These are phyloP conservation scores for Zoanthus sociatus DNA, from an alignment of 92 coral and sea anemone genomes.

Conservation along the genomic window DNA sequence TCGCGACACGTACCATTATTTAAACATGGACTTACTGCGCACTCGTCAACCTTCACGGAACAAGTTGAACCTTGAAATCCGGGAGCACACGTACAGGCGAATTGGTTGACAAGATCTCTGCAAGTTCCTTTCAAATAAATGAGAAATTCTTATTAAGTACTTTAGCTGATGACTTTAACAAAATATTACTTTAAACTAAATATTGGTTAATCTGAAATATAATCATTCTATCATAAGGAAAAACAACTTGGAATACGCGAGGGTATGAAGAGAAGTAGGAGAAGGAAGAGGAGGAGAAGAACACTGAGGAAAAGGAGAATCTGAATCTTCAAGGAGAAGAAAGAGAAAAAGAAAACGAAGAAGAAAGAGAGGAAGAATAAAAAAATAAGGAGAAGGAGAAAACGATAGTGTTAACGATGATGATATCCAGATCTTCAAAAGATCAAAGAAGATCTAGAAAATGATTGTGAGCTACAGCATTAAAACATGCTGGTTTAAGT, in stretches of 20 bases:
- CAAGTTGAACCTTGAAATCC: slow-evolving; percentile 80
- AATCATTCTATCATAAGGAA: too few relatives aligned
- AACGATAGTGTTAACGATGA: too few relatives aligned
- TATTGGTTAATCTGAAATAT: too few relatives aligned
- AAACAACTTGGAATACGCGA: too few relatives aligned
- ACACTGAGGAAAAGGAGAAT: background rate
- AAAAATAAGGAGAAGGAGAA: background rate
- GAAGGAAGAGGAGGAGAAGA: background rate
- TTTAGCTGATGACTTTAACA: background rate
- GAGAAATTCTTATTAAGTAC: background rate
- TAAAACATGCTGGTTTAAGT: too few relatives aligned
- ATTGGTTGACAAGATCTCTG: slow-evolving; percentile 71
- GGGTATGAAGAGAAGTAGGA: background rate
- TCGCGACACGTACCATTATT: slow-evolving; percentile 77
- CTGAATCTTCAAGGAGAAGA: background rate
- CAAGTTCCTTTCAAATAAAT: slow-evolving; percentile 68
- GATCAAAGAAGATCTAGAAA: too few relatives aligned
- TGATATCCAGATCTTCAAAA: too few relatives aligned
- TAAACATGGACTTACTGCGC: slow-evolving; percentile 64
- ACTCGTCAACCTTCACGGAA: slow-evolving; percentile 70
- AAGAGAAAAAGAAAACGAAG: background rate
- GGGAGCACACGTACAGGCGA: slow-evolving; percentile 70
- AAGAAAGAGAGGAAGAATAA: too few relatives aligned
- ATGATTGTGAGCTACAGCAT: too few relatives aligned
- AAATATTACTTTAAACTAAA: too few relatives aligned